A percentile compares a stretch with the other conserved stretches of the same genome.
phyloP scores from a whole-genome alignment of 1,140 invertebrate genomes.

The Kradibia gibbosae region DNA sequence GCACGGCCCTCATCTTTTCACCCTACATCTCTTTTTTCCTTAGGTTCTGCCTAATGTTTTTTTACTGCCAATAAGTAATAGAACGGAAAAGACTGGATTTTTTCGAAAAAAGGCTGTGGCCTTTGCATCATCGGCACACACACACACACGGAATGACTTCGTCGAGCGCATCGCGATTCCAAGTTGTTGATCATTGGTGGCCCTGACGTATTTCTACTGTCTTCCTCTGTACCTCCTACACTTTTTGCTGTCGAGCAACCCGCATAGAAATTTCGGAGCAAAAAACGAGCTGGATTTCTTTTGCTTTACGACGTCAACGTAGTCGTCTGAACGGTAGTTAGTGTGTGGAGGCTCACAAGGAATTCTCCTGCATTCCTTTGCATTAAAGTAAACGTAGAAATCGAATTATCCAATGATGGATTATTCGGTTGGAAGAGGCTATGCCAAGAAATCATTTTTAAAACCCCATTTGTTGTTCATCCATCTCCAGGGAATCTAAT shows the following conservation, averaged over 20 bases:
- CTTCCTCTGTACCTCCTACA: neutral
- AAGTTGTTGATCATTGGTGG: slow-evolving; percentile 24
- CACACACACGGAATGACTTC: slow-evolving; percentile 48
- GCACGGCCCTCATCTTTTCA: slow-evolving; percentile 45
- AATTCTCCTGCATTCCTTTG: neutral
- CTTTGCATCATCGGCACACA: slow-evolving; percentile 44
- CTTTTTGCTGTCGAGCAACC: neutral
- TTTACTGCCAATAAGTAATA: slow-evolving; percentile 16
- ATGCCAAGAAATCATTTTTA: neutral
- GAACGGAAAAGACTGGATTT: slow-evolving; percentile 19
- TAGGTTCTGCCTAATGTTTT: neutral
- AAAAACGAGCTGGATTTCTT: slow-evolving; percentile 35
- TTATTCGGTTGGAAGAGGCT: too few relatives aligned
- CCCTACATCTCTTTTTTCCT: slow-evolving; percentile 43
- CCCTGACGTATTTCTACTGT: slow-evolving; percentile 20
- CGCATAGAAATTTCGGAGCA: slow-evolving; percentile 49
- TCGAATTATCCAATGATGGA: neutral
- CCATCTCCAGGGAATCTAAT: too few relatives aligned
- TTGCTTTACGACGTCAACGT: slow-evolving; percentile 51
- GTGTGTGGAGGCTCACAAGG: neutral
- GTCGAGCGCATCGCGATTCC: slow-evolving; percentile 44
- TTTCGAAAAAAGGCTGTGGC: slow-evolving; percentile 34
- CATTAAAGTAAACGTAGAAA: neutral
- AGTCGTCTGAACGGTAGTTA: too few relatives aligned
- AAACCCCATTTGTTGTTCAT: too few relatives aligned